phyloP scores from a whole-genome alignment of 2,113 vertebrate species.

The Sula dactylatra region DNA sequence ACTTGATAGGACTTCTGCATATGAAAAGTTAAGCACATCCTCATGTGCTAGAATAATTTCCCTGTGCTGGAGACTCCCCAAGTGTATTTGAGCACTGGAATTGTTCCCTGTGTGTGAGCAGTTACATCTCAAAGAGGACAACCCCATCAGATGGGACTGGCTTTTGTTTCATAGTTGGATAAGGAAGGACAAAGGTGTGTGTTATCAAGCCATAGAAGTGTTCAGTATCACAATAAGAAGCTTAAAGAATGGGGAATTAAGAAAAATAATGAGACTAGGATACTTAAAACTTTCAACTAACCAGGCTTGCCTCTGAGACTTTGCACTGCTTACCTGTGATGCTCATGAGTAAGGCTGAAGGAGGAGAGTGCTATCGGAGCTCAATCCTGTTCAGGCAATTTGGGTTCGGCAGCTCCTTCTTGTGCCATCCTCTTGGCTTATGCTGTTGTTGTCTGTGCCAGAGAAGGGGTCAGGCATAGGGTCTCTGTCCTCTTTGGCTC shows the following conservation, averaged over 20 bases:
- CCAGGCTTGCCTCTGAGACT: neutral
- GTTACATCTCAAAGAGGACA: neutral
- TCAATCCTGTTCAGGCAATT: neutral
- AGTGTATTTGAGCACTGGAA: neutral
- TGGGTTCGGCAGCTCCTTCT: neutral
- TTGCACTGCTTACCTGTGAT: neutral
- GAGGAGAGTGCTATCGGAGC: neutral
- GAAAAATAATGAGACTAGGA: neutral
- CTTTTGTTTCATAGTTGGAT: neutral
- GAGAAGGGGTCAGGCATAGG: rapidly evolving
- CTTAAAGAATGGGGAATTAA: neutral
- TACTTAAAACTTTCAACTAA: neutral
- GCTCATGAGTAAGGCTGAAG: neutral
- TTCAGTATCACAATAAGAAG: neutral
- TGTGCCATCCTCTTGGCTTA: neutral
- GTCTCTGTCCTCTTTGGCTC: neutral
- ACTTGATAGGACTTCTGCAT: neutral
- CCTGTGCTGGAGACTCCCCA: neutral
- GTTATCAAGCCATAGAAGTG: neutral
- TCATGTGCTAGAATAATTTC: neutral
- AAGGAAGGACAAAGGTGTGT: neutral
- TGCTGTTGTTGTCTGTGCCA: neutral
- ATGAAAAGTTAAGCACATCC: neutral
- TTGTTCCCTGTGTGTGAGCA: neutral
- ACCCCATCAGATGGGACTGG: neutral